A percentile compares a stretch with the other conserved stretches of the same genome.
Conservation (phyloP, 2,113 vertebrate species). For the Apodemus sylvaticus region DNA sequence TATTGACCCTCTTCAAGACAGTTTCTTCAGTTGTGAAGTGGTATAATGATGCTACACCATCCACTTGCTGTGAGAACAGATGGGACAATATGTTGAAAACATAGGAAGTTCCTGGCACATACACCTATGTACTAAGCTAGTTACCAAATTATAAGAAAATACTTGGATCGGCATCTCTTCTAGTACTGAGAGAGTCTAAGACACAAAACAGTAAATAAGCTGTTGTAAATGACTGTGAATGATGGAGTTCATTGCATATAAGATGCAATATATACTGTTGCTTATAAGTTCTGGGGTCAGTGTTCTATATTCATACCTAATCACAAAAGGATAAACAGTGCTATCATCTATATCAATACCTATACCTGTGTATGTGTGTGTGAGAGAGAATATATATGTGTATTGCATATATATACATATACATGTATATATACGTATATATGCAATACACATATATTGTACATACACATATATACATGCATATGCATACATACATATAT, state of each 20-base stretch:
- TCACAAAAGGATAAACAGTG: not conserved
- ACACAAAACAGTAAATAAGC: not conserved
- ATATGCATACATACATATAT: too few species aligned
- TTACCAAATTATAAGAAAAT: conserved; percentile 41
- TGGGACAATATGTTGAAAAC: not conserved
- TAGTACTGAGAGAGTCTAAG: not conserved
- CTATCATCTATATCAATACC: not conserved
- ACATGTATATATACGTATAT: too few species aligned
- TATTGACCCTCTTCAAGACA: not conserved
- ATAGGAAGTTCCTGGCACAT: not conserved
- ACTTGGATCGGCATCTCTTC: not conserved
- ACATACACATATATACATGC: too few species aligned
- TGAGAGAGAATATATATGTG: not conserved
- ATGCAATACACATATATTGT: too few species aligned
- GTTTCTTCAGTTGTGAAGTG: not conserved
- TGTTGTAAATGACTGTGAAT: not conserved
- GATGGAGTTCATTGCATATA: not conserved
- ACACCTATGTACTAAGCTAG: not conserved
- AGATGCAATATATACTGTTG: not conserved
- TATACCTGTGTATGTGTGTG: not conserved
- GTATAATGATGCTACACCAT: not conserved
- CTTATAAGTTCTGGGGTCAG: not conserved
- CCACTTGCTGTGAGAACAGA: not conserved
- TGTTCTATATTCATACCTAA: not conserved
- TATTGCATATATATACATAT: too few species aligned